phyloP scores from a whole-genome alignment of 2,888 invertebrate species.

The Branchellion lobata region DNA sequence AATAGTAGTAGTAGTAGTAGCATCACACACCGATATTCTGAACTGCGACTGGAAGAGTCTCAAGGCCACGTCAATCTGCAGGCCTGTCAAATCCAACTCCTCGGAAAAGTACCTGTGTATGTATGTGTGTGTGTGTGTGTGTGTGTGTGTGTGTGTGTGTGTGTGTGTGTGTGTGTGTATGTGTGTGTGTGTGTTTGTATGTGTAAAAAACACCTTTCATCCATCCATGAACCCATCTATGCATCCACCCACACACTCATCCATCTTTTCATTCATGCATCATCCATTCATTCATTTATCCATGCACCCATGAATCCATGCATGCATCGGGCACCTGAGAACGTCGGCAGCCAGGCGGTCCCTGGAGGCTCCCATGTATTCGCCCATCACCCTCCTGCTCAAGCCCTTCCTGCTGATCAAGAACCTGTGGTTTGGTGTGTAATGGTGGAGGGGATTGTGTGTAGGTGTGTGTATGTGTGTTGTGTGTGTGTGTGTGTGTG shows the following conservation, averaged over 20 bases:
- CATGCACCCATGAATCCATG: too few species aligned
- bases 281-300: too few species aligned
- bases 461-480: too few species aligned
- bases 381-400: conserved; percentile 98
- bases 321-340: conserved; percentile 43
- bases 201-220: neutral
- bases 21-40: conserved; percentile 75
- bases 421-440: conserved; percentile 67
- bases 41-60: conserved; percentile 94
- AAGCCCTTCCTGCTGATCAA: conserved; percentile 92
- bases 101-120: conserved; percentile 66
- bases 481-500: conserved; percentile 18
- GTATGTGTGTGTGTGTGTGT: conserved; percentile 28
- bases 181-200: conserved; percentile 31
- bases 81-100: conserved; percentile 88
- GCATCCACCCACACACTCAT: neutral
- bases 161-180: conserved; percentile 18
- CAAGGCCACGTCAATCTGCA: conserved; percentile 94
- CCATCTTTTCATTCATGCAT: too few species aligned
- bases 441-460: neutral
- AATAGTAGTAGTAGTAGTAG: neutral
- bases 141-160: conserved; percentile 23
- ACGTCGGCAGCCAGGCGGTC: conserved; percentile 93
- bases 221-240: neutral
- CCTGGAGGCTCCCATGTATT: conserved; percentile 93